Conservation (phyloP, 2,888 invertebrate genomes). For the Eretmocerus hayati region DNA sequence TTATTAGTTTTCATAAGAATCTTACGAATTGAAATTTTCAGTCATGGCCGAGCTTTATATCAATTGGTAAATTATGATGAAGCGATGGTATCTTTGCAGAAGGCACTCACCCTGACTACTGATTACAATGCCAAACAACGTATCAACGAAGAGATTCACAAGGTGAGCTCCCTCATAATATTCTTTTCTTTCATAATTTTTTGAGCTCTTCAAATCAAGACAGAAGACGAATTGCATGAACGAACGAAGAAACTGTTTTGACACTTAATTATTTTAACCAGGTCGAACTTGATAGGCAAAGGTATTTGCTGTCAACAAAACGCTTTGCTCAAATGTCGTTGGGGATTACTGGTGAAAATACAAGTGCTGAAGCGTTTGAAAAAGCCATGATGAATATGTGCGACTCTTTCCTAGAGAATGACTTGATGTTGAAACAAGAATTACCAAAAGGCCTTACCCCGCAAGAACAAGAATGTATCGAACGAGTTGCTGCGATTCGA, state of each 20-base stretch:
- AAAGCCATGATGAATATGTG: conserved; percentile 48
- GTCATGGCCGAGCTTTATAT: conserved; percentile 62
- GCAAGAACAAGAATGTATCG: conserved; percentile 49
- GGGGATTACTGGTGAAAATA: neutral
- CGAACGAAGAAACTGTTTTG: neutral
- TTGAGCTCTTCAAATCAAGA: neutral
- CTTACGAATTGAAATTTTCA: conserved; percentile 49
- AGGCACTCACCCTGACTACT: too few species aligned
- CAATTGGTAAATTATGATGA: conserved; percentile 54
- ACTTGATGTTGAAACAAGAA: conserved; percentile 45
- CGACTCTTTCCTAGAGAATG: conserved; percentile 46
- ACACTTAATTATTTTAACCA: neutral
- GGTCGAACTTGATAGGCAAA: conserved; percentile 27
- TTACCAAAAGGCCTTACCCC: conserved; percentile 49
- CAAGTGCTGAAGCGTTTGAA: conserved; percentile 31
- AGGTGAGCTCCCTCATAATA: neutral
- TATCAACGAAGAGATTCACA: neutral
- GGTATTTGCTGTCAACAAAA: conserved; percentile 46
- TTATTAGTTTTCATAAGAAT: conserved; percentile 3
- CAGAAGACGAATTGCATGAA: neutral
- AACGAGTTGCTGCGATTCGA: conserved; percentile 46
- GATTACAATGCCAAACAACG: conserved; percentile 43
- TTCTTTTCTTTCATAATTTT: too few species aligned
- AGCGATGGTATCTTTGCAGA: conserved; percentile 53
- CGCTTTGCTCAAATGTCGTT: neutral